These are phyloP conservation scores for Xenopus tropicalis DNA, from an alignment of 2,113 vertebrate genomes.

Conservation along the genomic window DNA sequence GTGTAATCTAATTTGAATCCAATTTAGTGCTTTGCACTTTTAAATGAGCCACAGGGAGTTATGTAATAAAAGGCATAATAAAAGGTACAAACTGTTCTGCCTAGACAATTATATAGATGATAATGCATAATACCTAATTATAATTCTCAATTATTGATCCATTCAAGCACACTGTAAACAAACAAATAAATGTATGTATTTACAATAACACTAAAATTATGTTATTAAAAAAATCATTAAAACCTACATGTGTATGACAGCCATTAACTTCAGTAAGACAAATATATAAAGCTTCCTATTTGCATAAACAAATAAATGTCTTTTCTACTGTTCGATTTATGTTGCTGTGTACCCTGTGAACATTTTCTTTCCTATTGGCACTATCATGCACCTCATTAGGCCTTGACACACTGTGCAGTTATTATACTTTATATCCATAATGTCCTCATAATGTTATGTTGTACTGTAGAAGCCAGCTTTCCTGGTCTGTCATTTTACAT, in stretches of 20 bases:
- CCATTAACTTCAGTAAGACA: not conserved
- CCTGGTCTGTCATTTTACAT: not conserved
- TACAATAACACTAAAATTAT: not conserved
- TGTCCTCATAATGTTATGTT: not conserved
- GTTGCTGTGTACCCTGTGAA: not conserved
- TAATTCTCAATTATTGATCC: no score
- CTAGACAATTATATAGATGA: no score
- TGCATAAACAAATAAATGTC: constrained; percentile 2
- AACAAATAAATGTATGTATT: not conserved
- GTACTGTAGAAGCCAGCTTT: not conserved
- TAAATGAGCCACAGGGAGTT: no score
- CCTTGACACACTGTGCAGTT: not conserved
- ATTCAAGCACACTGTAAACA: not conserved
- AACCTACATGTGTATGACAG: not conserved
- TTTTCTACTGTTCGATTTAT: not conserved
- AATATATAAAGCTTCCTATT: not conserved
- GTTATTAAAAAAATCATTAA: constrained; percentile 3
- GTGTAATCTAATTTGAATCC: no score
- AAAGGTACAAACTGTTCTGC: no score
- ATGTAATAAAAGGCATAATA: no score
- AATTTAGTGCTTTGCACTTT: no score
- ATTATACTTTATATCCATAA: not conserved
- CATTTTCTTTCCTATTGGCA: not conserved
- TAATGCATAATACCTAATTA: no score
- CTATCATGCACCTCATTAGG: not conserved